Base-by-base conservation (phyloP, 2,797 vertebrate genomes). In the Carduelis carduelis region DNA sequence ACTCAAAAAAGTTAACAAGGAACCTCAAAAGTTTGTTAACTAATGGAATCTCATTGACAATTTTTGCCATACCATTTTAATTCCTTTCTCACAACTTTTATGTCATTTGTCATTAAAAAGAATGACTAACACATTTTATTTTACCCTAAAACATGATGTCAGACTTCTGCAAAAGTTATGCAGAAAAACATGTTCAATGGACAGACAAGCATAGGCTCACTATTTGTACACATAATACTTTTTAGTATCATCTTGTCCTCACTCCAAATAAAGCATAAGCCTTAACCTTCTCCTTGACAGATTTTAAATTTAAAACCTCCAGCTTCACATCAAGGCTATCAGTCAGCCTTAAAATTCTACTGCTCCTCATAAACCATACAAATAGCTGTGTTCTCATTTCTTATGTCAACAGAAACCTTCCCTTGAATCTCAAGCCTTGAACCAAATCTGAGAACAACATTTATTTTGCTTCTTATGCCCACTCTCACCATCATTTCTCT, bases 261-360 rank as follows among this genome's bases (percentile, higher is more conserved):
- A 49, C 15, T 93, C 69, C 21, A 66, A 69, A 96, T 95, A 96
- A 91, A 93, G 22, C 44, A 81, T 66, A 89, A 89, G 46, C 39
- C 79, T 96, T 92, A 95, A 94, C 87, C 72, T 90, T 94, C 87
- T 71, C 26, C 53, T 64, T 93, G 93, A 78, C 89, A 95, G 57
- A 53, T 84, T 92, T 93, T 80, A 95, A 92, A 97, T 96, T 85
- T 92, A 83, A 91, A 74, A 78, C 28, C 28, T 88, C 47, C 49
- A 72, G 27, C 52, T 89, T 92, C 57, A 46, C 11, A 13, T 44
- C 91, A 95, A 93, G 87, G 63, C 12, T 91, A 88, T 95, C 89
- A 91, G 75, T 88, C 70, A 96, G 69, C 50, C 75, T 95, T 95
- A 77, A 90, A 87, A 72, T 89, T 89, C 71, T 74, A 63, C 46